A percentile compares a stretch with the other conserved stretches of the same genome.
Evolutionary conservation across 1,140 invertebrate species (phyloP).

Genomic region (Druon quercuslanigerum): DNA sequence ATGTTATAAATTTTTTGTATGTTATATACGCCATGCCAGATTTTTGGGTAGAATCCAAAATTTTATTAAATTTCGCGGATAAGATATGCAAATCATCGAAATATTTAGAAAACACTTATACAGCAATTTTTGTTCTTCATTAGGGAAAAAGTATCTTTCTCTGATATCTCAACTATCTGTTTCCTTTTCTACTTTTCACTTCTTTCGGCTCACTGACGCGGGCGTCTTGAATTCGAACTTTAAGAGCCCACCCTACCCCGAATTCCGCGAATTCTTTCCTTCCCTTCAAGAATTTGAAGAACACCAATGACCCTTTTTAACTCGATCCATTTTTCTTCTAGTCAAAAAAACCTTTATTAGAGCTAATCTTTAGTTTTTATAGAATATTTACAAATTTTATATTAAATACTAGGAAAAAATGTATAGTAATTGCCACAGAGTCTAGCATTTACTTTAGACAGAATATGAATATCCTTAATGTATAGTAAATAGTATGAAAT

Average conservation of each 20-base stretch:
- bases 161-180: conserved; percentile 29
- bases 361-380: neutral
- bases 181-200: neutral
- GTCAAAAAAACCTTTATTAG: conserved; percentile 16
- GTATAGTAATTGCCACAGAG: too few species aligned
- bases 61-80: too few species aligned
- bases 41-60: too few species aligned
- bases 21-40: too few species aligned
- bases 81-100: too few species aligned
- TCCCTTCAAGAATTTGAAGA: conserved; percentile 50
- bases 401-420: too few species aligned
- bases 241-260: conserved; percentile 46
- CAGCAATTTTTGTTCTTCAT: too few species aligned
- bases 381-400: neutral
- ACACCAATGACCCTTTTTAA: conserved; percentile 48
- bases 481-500: neutral
- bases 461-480: too few species aligned
- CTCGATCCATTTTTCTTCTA: conserved; percentile 47
- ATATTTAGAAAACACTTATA: too few species aligned
- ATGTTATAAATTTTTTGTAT: too few species aligned
- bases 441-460: too few species aligned
- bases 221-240: conserved; percentile 23
- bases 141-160: neutral
- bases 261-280: conserved; percentile 52
- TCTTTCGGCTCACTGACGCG: conserved; percentile 6